These are phyloP conservation scores for Euplagia quadripunctaria DNA, from an alignment of 2,888 invertebrate genomes.

Conservation along the genomic window DNA sequence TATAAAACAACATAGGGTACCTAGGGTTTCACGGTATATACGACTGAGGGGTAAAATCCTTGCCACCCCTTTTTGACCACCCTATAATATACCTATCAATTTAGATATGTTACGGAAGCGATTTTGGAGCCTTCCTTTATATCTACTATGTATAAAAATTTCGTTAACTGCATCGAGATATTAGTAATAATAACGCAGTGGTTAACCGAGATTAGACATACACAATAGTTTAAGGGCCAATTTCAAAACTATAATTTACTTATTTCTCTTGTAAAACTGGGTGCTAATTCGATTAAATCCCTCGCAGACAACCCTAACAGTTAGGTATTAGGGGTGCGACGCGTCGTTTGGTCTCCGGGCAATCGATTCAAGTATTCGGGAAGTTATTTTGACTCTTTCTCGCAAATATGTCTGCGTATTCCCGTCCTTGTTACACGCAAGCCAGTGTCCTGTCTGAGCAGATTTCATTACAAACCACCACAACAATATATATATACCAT, in stretches of 20 bases:
- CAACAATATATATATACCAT: slow-evolving; percentile 24
- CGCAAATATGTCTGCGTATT: slow-evolving; percentile 49
- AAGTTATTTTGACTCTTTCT: slow-evolving; percentile 68
- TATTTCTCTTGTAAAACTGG: slow-evolving; percentile 26
- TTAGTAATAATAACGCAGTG: too few relatives aligned
- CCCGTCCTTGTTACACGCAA: slow-evolving; percentile 61
- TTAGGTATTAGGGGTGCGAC: slow-evolving; percentile 75
- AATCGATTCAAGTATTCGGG: slow-evolving; percentile 83
- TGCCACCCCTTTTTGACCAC: slow-evolving; percentile 38
- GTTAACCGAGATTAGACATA: neutral
- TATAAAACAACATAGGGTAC: slow-evolving; percentile 65
- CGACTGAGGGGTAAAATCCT: slow-evolving; percentile 43
- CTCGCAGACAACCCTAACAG: slow-evolving; percentile 65
- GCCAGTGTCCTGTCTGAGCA: slow-evolving; percentile 69
- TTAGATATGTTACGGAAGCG: neutral
- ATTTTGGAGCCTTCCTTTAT: neutral
- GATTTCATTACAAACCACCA: slow-evolving; percentile 68
- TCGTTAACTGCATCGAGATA: neutral
- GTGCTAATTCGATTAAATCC: slow-evolving; percentile 54
- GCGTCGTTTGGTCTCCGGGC: slow-evolving; percentile 66
- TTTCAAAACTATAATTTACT: neutral
- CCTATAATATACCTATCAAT: neutral
- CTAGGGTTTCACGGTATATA: slow-evolving; percentile 63
- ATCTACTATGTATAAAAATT: neutral
- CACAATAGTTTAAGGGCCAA: neutral